Evolutionary conservation across 2,888 invertebrate genomes (phyloP).

Genomic region (Cloeon dipterum): DNA sequence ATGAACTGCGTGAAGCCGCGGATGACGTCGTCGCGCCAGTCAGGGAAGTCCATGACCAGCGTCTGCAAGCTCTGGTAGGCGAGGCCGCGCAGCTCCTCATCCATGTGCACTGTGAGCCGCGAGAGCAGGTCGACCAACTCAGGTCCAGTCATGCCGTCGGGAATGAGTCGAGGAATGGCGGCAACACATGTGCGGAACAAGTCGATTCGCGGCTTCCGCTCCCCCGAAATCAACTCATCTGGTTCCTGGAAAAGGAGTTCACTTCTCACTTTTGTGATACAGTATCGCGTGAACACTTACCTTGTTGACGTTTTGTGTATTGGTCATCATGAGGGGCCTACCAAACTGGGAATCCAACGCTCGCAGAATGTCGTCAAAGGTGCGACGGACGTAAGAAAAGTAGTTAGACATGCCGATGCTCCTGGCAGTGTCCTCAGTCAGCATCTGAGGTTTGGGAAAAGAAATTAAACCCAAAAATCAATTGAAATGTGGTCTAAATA

Average conservation of each 20-base stretch:
- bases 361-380: slow-evolving; percentile 84
- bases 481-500: slow-evolving; percentile 8
- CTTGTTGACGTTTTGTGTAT: slow-evolving; percentile 86
- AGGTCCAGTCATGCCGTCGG: slow-evolving; percentile 86
- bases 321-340: slow-evolving; percentile 89
- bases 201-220: slow-evolving; percentile 93
- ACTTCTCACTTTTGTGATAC: no score
- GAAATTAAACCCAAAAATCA: not conserved
- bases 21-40: slow-evolving; percentile 93
- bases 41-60: slow-evolving; percentile 83
- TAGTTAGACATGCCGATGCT: slow-evolving; percentile 94
- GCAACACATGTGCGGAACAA: slow-evolving; percentile 95
- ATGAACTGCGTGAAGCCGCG: slow-evolving; percentile 83
- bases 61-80: slow-evolving; percentile 92
- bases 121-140: slow-evolving; percentile 88
- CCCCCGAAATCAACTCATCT: slow-evolving; percentile 78
- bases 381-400: slow-evolving; percentile 84
- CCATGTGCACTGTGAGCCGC: slow-evolving; percentile 91
- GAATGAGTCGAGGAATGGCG: slow-evolving; percentile 90
- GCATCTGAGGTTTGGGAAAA: slow-evolving; percentile 25
- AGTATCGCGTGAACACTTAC: no score
- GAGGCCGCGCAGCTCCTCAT: slow-evolving; percentile 83
- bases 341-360: slow-evolving; percentile 92
- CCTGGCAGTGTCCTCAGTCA: slow-evolving; percentile 88
- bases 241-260: slow-evolving; percentile 35